Conservation (phyloP, 2,113 vertebrate species). For the Prolemur simus region DNA sequence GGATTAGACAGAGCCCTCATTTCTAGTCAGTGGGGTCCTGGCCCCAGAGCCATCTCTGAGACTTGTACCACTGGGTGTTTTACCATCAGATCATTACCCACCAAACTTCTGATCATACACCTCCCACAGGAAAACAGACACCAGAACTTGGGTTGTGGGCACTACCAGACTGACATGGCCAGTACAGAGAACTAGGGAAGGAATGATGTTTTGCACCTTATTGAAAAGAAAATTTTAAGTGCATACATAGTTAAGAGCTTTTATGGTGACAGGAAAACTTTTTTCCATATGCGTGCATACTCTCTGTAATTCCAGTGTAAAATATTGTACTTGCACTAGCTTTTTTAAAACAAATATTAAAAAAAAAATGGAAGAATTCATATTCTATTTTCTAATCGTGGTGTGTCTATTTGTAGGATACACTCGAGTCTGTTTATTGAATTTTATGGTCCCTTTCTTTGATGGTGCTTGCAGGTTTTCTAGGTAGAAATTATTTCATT, state of each 20-base stretch:
- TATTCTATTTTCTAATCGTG: constrained; percentile 97
- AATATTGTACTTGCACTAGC: constrained; percentile 99
- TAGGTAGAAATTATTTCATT: constrained; percentile 98
- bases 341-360: constrained; percentile 96
- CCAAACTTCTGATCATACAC: constrained; percentile 78
- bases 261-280: constrained; percentile 92
- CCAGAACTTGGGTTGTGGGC: constrained; percentile 83
- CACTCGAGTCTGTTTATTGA: constrained; percentile 96
- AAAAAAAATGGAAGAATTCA: constrained; percentile 93
- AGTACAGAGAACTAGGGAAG: constrained; percentile 89
- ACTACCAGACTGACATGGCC: constrained; percentile 84
- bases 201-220: constrained; percentile 94
- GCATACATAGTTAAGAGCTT: constrained; percentile 93
- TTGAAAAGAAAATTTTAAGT: constrained; percentile 89
- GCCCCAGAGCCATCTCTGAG: constrained; percentile 64
- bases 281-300: constrained; percentile 96
- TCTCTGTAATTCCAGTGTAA: constrained; percentile 97
- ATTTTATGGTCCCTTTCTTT: constrained; percentile 99
- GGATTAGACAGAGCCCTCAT: constrained; percentile 41
- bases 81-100: constrained; percentile 64
- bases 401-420: constrained; percentile 97
- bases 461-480: constrained; percentile 99
- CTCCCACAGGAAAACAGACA: constrained; percentile 82
- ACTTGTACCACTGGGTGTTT: constrained; percentile 13
- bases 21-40: constrained; percentile 52